phyloP scores from a whole-genome alignment of 2,888 invertebrate genomes.

The Vanessa cardui region DNA sequence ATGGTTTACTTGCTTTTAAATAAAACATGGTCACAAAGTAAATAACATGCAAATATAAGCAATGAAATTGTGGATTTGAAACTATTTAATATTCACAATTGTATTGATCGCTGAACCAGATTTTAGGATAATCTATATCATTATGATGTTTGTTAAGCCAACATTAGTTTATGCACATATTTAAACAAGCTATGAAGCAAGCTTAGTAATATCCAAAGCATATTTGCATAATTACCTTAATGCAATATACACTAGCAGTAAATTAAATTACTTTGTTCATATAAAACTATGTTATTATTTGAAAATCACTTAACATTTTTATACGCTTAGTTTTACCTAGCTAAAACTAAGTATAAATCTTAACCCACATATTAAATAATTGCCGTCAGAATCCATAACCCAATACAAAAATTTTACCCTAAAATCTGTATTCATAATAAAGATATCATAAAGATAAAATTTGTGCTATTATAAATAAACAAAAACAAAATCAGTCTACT shows the following conservation, averaged over 20 bases:
- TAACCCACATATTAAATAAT: background rate
- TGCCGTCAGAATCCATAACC: too few species aligned
- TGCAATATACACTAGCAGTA: too few species aligned
- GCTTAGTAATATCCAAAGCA: too few species aligned
- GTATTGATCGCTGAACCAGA: background rate
- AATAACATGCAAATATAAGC: background rate
- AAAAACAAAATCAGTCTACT: background rate
- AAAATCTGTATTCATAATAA: background rate
- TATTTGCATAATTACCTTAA: background rate
- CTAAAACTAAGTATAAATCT: background rate
- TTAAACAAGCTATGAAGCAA: too few species aligned
- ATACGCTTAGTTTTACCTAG: background rate
- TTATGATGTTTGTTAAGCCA: too few species aligned
- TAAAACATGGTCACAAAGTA: background rate
- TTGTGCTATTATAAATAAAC: background rate
- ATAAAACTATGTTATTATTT: background rate
- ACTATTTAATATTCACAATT: background rate
- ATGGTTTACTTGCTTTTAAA: constrained; percentile 5
- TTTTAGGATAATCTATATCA: background rate
- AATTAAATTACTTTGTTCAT: background rate
- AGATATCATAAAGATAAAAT: too few species aligned
- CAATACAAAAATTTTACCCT: background rate
- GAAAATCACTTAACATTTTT: background rate
- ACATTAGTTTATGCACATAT: too few species aligned
- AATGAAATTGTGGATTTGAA: background rate